Base-by-base conservation (phyloP, 1,140 invertebrate genomes). In the Brachionus koreanus region DNA sequence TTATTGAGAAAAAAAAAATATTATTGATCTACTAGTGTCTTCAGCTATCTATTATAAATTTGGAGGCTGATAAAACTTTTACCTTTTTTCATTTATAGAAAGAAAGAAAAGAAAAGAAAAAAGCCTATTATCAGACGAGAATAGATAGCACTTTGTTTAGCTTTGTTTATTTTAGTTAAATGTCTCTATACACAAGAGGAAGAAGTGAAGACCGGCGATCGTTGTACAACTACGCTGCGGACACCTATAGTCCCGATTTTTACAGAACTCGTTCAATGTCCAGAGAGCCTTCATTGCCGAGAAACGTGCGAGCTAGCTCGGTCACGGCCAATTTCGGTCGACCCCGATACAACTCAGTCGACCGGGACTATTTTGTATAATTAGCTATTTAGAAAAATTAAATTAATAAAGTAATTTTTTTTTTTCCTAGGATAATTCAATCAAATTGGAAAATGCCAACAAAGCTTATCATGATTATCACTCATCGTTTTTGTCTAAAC, bases 381-480 rank as follows among this genome's bases (percentile, higher is more conserved):
- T 25, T n/a, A n/a, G n/a, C n/a, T n/a, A n/a, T n/a, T n/a, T n/a
- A n/a, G n/a, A n/a, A n/a, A n/a, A n/a, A n/a, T n/a, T n/a, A n/a
- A n/a, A n/a, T n/a, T n/a, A n/a, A n/a, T n/a, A n/a, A n/a, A n/a
- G n/a, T n/a, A n/a, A n/a, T n/a, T n/a, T n/a, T n/a, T 13, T 67
- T 23, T 25, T 63, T 63, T 63, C 16, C 43, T 46, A n/a, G 76
- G 76, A 79, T 4, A 65, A 16, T 25, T 23, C 33, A 25, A 25
- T 25, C 12, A 79, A 37, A 79, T 61, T 79, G 29, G 76, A 79
- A 57, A 79, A 25, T 16, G 76, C 76, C 0, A 79, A 79, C 49
- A 79, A 61, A 79, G 49, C 33, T 12, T 79, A 79, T 65, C 76
- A 79, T 65, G 61, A 79, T 23, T 79, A 57, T 35, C 76, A 79